Percentiles rank a stretch among this genome's conserved stretches.
Conservation (phyloP, 2,888 invertebrate genomes). For the Polyommatus icarus region DNA sequence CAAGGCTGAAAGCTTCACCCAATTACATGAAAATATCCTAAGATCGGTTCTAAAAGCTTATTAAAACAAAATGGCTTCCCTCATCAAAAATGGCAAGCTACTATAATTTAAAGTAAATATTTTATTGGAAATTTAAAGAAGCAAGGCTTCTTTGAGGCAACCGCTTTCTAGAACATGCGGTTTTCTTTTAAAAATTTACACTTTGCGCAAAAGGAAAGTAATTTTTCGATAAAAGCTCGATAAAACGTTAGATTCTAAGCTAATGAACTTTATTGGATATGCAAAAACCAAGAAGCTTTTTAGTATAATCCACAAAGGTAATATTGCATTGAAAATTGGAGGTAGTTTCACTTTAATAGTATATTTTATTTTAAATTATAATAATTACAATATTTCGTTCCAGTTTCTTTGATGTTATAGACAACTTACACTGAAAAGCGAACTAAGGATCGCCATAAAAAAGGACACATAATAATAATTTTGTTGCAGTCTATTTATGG, state of each 20-base stretch:
- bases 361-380: no score
- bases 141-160: not conserved
- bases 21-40: not conserved
- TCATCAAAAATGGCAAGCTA: conserved; percentile 16
- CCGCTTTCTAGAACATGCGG: conserved; percentile 3
- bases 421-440: no score
- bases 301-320: not conserved
- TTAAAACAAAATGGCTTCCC: not conserved
- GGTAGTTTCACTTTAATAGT: not conserved
- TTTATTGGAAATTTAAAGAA: conserved; percentile 7
- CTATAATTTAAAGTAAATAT: conserved; percentile 16
- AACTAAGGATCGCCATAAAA: no score
- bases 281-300: not conserved
- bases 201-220: not conserved
- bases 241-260: not conserved
- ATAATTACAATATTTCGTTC: no score
- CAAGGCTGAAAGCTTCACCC: not conserved
- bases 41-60: not conserved
- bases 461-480: no score
- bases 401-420: no score
- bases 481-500: no score
- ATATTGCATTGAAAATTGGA: not conserved
- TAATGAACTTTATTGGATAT: conserved; percentile 14
- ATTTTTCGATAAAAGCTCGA: conserved; percentile 3
- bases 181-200: conserved; percentile 19